Conservation (phyloP, 1,140 invertebrate genomes). For the Popillia japonica region DNA sequence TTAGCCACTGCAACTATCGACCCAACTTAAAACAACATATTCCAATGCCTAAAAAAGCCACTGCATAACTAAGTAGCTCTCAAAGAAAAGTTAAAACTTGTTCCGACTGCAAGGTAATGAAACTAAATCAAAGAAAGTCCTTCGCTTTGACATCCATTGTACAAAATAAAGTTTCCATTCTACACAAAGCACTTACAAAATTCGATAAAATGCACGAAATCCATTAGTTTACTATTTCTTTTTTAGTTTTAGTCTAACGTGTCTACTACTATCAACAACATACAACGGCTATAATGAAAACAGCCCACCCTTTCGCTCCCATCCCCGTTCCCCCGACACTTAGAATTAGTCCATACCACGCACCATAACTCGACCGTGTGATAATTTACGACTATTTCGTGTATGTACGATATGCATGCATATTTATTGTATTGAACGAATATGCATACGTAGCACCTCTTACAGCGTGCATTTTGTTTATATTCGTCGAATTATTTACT, state of each 20-base stretch:
- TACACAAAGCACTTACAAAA: neutral
- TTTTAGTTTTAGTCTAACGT: neutral
- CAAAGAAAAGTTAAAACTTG: too few relatives aligned
- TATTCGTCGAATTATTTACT: neutral
- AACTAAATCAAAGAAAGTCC: too few relatives aligned
- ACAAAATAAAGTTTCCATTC: too few relatives aligned
- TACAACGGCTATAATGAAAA: neutral
- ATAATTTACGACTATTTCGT: neutral
- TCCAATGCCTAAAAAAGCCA: too few relatives aligned
- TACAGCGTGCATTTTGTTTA: neutral
- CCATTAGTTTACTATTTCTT: neutral
- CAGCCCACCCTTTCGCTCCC: neutral
- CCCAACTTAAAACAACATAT: too few relatives aligned
- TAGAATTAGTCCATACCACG: neutral
- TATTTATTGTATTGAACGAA: neutral
- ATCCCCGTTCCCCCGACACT: neutral
- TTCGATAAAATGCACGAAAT: neutral
- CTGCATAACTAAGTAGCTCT: too few relatives aligned
- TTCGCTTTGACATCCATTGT: too few relatives aligned
- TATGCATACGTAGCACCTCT: neutral
- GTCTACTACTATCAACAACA: neutral
- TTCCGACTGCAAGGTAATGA: too few relatives aligned
- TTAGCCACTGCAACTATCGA: too few relatives aligned
- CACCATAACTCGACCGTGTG: neutral
- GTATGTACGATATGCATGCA: neutral